Percentiles rank a stretch among this genome's conserved stretches.
phyloP scores from a whole-genome alignment of 2,888 invertebrate species.

The Drosophila demipolita region DNA sequence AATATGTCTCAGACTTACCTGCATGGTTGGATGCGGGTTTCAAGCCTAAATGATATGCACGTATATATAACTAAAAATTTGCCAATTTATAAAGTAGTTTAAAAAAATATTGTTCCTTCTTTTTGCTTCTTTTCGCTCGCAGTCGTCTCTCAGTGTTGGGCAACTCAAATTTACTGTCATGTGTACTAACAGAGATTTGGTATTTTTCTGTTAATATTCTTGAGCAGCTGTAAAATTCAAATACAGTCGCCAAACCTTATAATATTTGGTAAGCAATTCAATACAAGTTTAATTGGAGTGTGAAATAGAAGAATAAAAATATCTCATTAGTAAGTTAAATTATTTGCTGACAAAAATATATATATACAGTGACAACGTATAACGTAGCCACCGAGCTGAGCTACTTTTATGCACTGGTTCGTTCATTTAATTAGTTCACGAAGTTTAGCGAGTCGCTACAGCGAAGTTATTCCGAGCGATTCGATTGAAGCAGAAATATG shows the following conservation, averaged over 20 bases:
- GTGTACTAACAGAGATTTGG: neutral
- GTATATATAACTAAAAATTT: conserved; percentile 56
- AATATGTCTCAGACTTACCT: conserved; percentile 35
- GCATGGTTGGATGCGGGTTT: conserved; percentile 42
- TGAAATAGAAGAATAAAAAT: no score
- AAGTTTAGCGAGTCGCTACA: conserved; percentile 14
- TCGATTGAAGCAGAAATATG: conserved; percentile 36
- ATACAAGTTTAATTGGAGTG: neutral
- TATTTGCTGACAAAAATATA: neutral
- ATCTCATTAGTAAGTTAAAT: neutral
- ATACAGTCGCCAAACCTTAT: neutral
- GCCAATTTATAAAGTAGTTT: conserved; percentile 55
- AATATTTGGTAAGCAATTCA: neutral
- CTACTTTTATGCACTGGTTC: conserved; percentile 8
- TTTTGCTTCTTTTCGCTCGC: conserved; percentile 30
- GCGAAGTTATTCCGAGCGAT: conserved; percentile 16
- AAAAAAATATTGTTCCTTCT: conserved; percentile 37
- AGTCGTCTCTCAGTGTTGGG: conserved; percentile 42
- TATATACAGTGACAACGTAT: neutral
- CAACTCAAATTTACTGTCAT: conserved; percentile 13
- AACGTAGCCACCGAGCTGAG: conserved; percentile 4
- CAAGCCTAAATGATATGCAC: conserved; percentile 46
- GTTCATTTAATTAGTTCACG: neutral
- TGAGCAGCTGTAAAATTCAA: conserved; percentile 13
- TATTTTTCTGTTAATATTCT: conserved; percentile 22